Conservation (phyloP, 2,888 invertebrate genomes). For the Coenonympha arcania region DNA sequence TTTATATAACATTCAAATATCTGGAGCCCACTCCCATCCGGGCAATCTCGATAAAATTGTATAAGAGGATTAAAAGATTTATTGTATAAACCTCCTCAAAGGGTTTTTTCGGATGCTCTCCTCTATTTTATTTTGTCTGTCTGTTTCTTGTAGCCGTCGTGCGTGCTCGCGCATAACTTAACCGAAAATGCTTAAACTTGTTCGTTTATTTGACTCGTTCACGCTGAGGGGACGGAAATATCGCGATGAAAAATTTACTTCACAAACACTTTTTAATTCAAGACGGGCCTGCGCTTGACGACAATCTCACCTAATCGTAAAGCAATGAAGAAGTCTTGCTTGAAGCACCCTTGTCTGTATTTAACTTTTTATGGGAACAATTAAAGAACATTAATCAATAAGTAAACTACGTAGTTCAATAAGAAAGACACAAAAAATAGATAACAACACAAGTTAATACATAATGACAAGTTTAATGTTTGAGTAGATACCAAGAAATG, state of each 20-base stretch:
- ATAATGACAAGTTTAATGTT: too few species aligned
- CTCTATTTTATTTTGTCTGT: constrained; percentile 58
- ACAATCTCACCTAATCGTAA: too few species aligned
- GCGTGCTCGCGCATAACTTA: constrained; percentile 55
- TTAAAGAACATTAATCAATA: too few species aligned
- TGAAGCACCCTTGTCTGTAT: too few species aligned
- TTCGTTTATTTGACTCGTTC: constrained; percentile 47
- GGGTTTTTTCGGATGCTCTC: constrained; percentile 59
- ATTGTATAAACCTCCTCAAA: constrained; percentile 63
- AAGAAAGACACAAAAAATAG: too few species aligned
- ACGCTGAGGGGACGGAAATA: constrained; percentile 43
- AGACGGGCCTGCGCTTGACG: too few species aligned
- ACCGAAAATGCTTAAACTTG: constrained; percentile 37
- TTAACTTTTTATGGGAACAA: too few species aligned
- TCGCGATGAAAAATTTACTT: neutral
- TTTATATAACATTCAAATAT: neutral
- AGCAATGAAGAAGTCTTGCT: too few species aligned
- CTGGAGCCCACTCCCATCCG: constrained; percentile 33
- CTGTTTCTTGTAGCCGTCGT: constrained; percentile 47
- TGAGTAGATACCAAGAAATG: too few species aligned
- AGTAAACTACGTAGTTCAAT: too few species aligned
- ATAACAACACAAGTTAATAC: too few species aligned
- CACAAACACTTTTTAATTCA: too few species aligned
- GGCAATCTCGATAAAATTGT: constrained; percentile 68
- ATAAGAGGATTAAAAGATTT: constrained; percentile 71